Evolutionary conservation across 2,113 vertebrate species (phyloP), one percentile per base, ranked within the genome.

Genomic region (Tympanuchus pallidicinctus): DNA sequence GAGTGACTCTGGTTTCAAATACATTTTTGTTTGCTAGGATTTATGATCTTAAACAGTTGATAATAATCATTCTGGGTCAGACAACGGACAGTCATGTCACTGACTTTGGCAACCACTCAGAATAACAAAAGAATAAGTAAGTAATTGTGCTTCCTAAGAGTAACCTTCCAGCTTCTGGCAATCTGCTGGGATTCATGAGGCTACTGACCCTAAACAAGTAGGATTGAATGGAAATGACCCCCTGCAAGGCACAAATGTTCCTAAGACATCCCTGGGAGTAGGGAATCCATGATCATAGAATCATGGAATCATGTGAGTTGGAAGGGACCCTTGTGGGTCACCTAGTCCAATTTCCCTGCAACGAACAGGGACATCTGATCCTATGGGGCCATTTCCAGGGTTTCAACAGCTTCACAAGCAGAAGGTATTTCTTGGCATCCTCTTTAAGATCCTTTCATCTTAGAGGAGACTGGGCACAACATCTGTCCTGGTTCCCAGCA

Each of bases 401-500:
- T 32, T 66, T 50, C 67, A 38, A 25, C 40, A 74, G 13, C 50
- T 63, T 54, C 82, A 63, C 30, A 22, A 70, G 40, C 30, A 89
- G 75, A 40, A 80, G 27, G 5, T 1, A 6, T 66, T 80, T 48
- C 66, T 87, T 25, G 28, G 36, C 13, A 40, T 6, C 13, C 30
- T 16, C 40, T 21, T 45, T 28, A 24, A 76, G 72, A 92, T 73
- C 21, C 22, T 76, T 63, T 19, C 11, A 8, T 52, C 82, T 73
- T 10, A 40, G 25, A 85, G 28, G 54, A 48, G 1, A 11, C 0
- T 0, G 1, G 12, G 27, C 42, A 17, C 17, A 32, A 59, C 89
- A 42, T 57, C 48, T 0, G 0, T 7, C 89, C 50, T 38, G 60
- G 24, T 52, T 24, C 7, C 70, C 12, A 1, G 21, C 28, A 28